Evolutionary conservation across 2,113 vertebrate species (phyloP), one percentile per base, ranked within the genome.

Genomic region (Tursiops truncatus): DNA sequence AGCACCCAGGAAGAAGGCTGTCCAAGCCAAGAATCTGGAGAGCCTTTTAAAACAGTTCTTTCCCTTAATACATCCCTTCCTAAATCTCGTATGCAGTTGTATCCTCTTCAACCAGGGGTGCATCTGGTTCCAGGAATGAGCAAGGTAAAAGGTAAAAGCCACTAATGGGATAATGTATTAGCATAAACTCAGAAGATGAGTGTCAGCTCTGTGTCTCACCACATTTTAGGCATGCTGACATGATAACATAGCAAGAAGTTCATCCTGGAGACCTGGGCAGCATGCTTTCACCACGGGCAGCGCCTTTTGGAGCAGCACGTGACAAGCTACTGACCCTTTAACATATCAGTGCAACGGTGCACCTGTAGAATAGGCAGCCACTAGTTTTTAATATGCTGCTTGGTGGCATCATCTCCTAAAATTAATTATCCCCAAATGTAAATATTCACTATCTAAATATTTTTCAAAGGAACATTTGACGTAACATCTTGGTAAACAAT

Each of bases 401-500:
- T 41, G n/a, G 36, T 81, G 36, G 53, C 38, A 58, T 65, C 77
- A 31, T 11, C 71, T 79, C 70, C 31, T 71, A n/a, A 71, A 91
- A 80, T 41, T 63, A 84, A 81, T 84, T 88, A 79, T 90, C 36
- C 41, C 47, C 28, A 28, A 93, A 67, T 50, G 56, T 58, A 91
- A 88, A 88, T 50, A 56, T 90, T 60, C 23, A 47, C 63, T 77
- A 63, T 70, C 63, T n/a, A 67, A 44, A 62, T 81, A 31, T 83
- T 70, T 96, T 94, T 71, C 50, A 92, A 76, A 90, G 9, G 84
- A 87, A 13, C 6, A 15, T 31, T 65, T 88, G 56, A 60, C 14
- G 31, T 70, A n/a, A 87, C 68, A 91, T 94, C 33, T 93, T 91
- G 20, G 68, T 44, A 9, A 92, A 38, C n/a, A 85, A n/a, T 94